Percentiles rank a stretch among this genome's conserved stretches.
Conservation (phyloP, 2,113 vertebrate genomes). For the Chrysemys picta region DNA sequence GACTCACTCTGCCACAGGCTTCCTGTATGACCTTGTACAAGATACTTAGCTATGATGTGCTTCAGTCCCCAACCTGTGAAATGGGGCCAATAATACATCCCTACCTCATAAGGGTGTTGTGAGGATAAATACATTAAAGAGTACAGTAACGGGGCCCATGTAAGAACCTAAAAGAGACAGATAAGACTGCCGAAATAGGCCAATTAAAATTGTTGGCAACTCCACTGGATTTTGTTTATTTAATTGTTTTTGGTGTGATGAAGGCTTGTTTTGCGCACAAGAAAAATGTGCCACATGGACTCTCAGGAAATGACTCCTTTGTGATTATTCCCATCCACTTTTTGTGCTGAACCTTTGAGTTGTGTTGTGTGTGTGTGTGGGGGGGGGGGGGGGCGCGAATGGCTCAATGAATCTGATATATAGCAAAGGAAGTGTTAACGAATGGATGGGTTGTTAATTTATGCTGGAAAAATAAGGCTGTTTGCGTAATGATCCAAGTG, state of each 20-base stretch:
- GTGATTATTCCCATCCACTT: neutral
- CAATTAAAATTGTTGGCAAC: neutral
- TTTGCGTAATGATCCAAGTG: slow-evolving; percentile 24
- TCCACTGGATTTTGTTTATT: neutral
- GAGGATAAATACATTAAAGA: neutral
- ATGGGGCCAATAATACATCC: neutral
- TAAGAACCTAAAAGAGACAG: neutral
- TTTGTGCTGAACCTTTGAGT: neutral
- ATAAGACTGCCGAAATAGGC: neutral
- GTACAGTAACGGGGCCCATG: neutral
- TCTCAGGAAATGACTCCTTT: neutral
- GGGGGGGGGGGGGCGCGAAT: neutral
- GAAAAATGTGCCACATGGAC: neutral
- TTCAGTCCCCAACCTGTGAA: neutral
- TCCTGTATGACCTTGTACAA: neutral
- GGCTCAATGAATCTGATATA: neutral
- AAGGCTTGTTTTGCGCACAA: neutral
- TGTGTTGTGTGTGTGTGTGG: neutral
- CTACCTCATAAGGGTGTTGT: neutral
- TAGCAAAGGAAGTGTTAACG: slow-evolving; percentile 1
- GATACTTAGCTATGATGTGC: neutral
- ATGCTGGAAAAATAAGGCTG: neutral
- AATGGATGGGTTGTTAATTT: slow-evolving; percentile 25
- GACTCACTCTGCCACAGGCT: neutral
- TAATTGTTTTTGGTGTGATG: neutral